These are phyloP conservation scores for Stenichneumon culpator DNA, from an alignment of 2,888 invertebrate genomes.

Conservation along the genomic window DNA sequence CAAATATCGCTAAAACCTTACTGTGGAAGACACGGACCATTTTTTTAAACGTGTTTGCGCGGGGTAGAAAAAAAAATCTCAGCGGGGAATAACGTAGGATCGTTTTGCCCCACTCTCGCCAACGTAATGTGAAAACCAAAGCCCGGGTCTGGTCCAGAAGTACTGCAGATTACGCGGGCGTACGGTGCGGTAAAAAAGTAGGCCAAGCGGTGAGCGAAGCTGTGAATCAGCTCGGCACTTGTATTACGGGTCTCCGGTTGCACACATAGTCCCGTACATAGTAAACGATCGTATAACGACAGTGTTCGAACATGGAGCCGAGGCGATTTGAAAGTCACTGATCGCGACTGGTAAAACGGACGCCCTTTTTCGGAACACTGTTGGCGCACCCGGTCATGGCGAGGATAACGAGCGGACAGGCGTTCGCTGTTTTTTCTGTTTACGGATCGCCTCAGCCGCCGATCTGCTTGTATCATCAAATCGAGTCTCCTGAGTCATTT, in stretches of 20 bases:
- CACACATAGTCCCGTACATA: background rate
- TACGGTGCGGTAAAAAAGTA: background rate
- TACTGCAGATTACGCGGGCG: background rate
- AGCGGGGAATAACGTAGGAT: background rate
- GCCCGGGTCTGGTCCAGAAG: background rate
- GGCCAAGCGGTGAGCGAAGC: background rate
- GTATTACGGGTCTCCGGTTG: background rate
- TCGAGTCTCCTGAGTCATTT: background rate
- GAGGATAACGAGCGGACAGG: background rate
- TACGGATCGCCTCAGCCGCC: background rate
- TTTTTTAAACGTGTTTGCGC: background rate
- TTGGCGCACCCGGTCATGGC: background rate
- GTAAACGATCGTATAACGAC: background rate
- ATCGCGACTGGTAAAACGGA: background rate
- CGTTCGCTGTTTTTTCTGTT: background rate
- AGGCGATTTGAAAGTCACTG: background rate
- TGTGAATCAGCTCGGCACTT: constrained; percentile 14
- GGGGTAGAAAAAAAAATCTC: background rate
- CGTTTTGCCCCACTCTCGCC: background rate
- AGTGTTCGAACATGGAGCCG: background rate
- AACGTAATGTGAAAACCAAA: background rate
- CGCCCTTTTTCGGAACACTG: background rate
- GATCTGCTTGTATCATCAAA: background rate
- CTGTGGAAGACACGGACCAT: too few relatives aligned
- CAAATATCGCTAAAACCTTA: too few relatives aligned